Conservation (phyloP, 2,797 vertebrate genomes). For the Hafferia zeledoni region DNA sequence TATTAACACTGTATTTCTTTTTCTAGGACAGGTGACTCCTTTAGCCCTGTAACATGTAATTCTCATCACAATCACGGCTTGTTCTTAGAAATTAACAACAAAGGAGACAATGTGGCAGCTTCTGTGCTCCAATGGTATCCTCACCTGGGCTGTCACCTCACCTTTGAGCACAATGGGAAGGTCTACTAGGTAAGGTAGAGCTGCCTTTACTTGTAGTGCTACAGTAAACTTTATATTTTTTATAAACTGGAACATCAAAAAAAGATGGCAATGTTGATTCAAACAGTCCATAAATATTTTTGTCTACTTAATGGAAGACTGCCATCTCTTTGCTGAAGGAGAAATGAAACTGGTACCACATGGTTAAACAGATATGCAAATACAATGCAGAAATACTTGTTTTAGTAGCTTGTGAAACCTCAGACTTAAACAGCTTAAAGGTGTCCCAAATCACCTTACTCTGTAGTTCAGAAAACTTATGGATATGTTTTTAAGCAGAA, state of each 20-base stretch:
- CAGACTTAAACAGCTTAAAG: not conserved
- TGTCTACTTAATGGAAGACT: not conserved
- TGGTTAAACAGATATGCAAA: not conserved
- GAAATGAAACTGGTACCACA: not conserved
- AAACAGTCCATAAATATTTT: not conserved
- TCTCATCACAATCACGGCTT: slow-evolving; percentile 74
- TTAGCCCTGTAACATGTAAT: slow-evolving; percentile 64
- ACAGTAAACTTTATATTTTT: not conserved
- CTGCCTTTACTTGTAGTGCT: slow-evolving; percentile 75
- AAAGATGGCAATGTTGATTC: not conserved
- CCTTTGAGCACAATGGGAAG: slow-evolving; percentile 73
- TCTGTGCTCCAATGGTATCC: not conserved
- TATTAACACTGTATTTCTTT: not conserved
- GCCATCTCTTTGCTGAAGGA: not conserved
- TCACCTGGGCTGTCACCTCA: slow-evolving; percentile 76
- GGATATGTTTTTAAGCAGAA: not conserved
- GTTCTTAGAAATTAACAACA: slow-evolving; percentile 72
- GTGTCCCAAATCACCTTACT: not conserved
- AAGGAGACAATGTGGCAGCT: not conserved
- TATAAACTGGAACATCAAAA: not conserved
- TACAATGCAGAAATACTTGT: not conserved
- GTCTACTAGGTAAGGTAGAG: slow-evolving; percentile 76
- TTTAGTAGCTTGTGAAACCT: not conserved
- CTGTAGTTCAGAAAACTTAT: not conserved
- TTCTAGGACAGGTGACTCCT: slow-evolving; percentile 64